phyloP scores from a whole-genome alignment of 2,888 invertebrate genomes.

The Eulithis prunata region DNA sequence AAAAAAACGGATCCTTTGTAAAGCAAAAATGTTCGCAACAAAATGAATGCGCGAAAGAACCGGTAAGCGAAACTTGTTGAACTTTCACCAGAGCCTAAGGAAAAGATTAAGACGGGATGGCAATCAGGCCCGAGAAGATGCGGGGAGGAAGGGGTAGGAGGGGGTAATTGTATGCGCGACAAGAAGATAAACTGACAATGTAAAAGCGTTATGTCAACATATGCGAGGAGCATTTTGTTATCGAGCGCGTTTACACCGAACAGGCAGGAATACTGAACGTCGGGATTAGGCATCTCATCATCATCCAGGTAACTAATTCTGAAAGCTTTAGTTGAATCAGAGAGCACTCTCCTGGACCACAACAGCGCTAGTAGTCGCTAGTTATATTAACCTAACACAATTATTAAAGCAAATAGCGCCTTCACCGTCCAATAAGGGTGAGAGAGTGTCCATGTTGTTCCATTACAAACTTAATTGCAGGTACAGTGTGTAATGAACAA shows the following conservation, averaged over 20 bases:
- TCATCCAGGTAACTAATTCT: too few species aligned
- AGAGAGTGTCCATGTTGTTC: not conserved
- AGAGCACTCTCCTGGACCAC: not conserved
- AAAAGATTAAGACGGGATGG: constrained; percentile 12
- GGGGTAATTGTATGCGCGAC: constrained; percentile 40
- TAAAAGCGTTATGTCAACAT: constrained; percentile 9
- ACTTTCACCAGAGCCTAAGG: constrained; percentile 2
- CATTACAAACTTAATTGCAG: constrained; percentile 8
- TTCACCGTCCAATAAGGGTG: not conserved
- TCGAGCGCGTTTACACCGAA: constrained; percentile 4
- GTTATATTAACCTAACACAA: not conserved
- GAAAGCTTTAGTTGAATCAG: not conserved
- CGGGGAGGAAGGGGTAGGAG: not conserved
- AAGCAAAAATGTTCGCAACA: too few species aligned
- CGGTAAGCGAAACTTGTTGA: constrained; percentile 9
- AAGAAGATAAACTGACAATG: constrained; percentile 39
- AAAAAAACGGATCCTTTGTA: too few species aligned
- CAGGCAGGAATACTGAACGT: too few species aligned
- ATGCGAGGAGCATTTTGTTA: constrained; percentile 11
- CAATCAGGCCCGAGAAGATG: constrained; percentile 9
- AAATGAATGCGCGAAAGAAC: too few species aligned
- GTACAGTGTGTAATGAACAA: not conserved
- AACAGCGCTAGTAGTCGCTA: not conserved
- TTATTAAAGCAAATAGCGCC: constrained; percentile 4
- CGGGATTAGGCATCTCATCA: too few species aligned